Percentiles rank a stretch among this genome's conserved stretches.
These are phyloP conservation scores for Phocides pigmalion DNA, from an alignment of 1,140 invertebrate genomes.

Conservation along the genomic window DNA sequence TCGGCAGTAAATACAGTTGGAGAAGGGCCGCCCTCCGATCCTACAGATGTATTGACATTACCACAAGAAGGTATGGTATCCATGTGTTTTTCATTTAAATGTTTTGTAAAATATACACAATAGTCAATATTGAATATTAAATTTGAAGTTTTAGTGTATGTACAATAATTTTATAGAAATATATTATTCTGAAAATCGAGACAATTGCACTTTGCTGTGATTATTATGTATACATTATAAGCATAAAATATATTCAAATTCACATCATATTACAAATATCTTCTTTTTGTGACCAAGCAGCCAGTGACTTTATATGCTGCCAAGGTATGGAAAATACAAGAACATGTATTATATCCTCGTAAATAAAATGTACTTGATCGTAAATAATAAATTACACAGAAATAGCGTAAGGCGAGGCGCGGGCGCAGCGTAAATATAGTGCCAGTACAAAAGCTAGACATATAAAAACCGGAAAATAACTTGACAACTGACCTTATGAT, in stretches of 20 bases:
- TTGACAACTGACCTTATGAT: too few species aligned
- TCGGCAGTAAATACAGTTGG: slow-evolving; percentile 98
- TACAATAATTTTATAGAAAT: too few species aligned
- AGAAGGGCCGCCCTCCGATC: slow-evolving; percentile 94
- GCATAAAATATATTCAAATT: neutral
- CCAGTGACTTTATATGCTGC: slow-evolving; percentile 83
- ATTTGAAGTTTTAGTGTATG: too few species aligned
- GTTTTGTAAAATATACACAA: neutral
- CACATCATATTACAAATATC: slow-evolving; percentile 42
- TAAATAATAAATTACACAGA: neutral
- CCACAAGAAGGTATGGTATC: slow-evolving; percentile 94
- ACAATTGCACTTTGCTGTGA: too few species aligned
- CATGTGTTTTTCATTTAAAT: neutral
- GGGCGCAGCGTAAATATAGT: too few species aligned
- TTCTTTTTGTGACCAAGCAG: slow-evolving; percentile 78
- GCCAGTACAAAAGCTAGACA: too few species aligned
- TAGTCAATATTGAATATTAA: too few species aligned
- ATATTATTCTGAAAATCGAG: too few species aligned
- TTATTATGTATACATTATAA: slow-evolving; percentile 4
- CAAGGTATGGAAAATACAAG: slow-evolving; percentile 75
- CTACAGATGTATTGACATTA: slow-evolving; percentile 93
- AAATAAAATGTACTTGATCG: neutral
- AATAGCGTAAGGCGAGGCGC: too few species aligned
- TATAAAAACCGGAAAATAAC: too few species aligned
- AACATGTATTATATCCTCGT: slow-evolving; percentile 38